phyloP scores from a whole-genome alignment of 2,113 vertebrate genomes.

The Leptosomus discolor region DNA sequence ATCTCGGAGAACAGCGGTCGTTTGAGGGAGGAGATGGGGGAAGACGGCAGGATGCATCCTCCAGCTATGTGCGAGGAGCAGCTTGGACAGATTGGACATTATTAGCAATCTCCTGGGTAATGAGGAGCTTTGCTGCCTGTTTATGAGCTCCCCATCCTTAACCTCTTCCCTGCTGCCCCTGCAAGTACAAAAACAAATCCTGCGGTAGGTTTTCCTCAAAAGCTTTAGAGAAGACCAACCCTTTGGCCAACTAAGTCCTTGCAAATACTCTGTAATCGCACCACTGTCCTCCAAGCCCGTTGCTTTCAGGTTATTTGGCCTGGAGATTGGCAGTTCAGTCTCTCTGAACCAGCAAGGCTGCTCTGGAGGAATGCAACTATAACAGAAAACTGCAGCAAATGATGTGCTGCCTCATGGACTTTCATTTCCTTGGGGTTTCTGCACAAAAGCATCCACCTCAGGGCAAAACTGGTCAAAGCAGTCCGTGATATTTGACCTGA shows the following conservation, averaged over 20 bases:
- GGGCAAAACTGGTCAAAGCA: neutral
- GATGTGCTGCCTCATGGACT: neutral
- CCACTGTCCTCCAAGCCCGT: accelerated
- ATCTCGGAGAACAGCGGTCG: neutral
- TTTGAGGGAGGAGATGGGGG: neutral
- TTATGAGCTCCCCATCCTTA: neutral
- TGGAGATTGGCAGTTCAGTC: neutral
- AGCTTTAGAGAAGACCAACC: neutral
- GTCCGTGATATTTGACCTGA: neutral
- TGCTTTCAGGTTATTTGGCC: neutral
- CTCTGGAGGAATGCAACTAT: neutral
- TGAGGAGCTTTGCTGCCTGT: neutral
- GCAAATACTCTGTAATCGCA: no score
- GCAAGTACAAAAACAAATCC: neutral
- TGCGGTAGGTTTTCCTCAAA: neutral
- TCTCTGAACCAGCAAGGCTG: neutral
- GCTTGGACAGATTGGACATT: neutral
- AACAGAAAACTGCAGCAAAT: neutral
- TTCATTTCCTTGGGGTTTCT: neutral
- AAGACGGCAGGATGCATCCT: neutral
- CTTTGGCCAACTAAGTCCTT: neutral
- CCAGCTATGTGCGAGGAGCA: neutral
- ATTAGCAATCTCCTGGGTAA: neutral
- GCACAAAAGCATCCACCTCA: neutral
- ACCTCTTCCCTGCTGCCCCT: accelerated